Base-by-base conservation (phyloP, 2,113 vertebrate species). In the Agapornis roseicollis region DNA sequence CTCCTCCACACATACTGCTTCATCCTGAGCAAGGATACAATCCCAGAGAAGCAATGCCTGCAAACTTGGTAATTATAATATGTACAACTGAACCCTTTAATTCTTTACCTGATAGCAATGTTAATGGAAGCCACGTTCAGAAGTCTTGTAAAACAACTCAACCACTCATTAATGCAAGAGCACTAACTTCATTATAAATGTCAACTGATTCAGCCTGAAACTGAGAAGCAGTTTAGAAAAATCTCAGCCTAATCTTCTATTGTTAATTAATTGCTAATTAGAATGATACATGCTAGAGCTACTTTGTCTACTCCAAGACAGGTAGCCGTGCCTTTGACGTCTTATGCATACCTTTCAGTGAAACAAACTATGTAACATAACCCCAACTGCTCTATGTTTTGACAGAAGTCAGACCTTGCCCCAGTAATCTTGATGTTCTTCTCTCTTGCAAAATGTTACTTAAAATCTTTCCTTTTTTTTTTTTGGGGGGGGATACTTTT, bases 191-290 rank as follows among this genome's bases (percentile, higher is more conserved):
- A 78, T 93, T 90, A 39, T 29, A 56, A 79, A 72, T 58, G 29
- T 66, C 52, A 71, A 50, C 89, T 88, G 52, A 23, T 84, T 88
- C 81, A 91, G n/a, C 33, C 53, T 89, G 13, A 85, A 76, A 76
- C 25, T 85, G 58, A 89, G 72, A 77, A 89, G 52, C 9, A 39
- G 16, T 33, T 42, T 25, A 71, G 85, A 85, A 66, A 49, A 8
- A 4, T 8, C 22, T 69, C 61, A 69, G 25, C 20, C 33, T 41
- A 50, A 72, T 56, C 46, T 86, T 82, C 35, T 28, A 41, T 37
- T 76, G 20, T 74, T 89, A 87, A 73, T 74, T 79, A 84, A 65
- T 61, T 78, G n/a, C 14, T 77, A 69, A 82, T 49, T 52, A 76
- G 66, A 64, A 23, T 19, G 19, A 66, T 12, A 80, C 6, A 35